Base-by-base conservation (phyloP, 2,797 vertebrate genomes). In the Enteromius radiatus region DNA sequence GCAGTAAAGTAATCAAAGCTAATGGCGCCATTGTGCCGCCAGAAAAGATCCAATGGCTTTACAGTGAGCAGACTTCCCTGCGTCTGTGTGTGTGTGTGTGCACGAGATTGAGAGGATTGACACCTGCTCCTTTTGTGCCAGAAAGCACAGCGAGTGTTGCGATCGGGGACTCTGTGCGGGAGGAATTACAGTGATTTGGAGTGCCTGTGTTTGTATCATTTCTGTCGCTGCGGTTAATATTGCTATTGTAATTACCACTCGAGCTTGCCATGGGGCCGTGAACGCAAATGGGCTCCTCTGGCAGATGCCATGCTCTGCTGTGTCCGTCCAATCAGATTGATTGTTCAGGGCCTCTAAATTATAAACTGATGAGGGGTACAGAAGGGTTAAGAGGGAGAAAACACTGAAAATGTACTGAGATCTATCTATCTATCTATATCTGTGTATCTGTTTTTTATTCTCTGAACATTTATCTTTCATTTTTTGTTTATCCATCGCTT, bases 61-160 rank as follows among this genome's bases (percentile, higher is more conserved):
- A 86, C 77, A 84, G 80, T 71, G 85, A 85, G 80, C 80, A 43
- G 70, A 75, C 77, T 78, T 59, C 80, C 80, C 85, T 85, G 76
- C 52, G 12, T 81, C 41, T 74, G 43, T 5, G 45, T 31, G 78
- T 49, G 2, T 84, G 87, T 76, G 84, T 77, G 79, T 74, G 78
- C 80, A 76, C 45, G 83, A 61, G 76, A 70, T 52, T 73, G 80
- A 74, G 74, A 78, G 89, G 89, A 84, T 93, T 94, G 95, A 95
- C 96, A 96, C 96, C 96, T 97, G 96, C 95, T 96, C 94, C 93
- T 96, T 83, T 96, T 96, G 94, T 94, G 89, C 92, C 85, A 83
- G 91, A 91, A 91, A 94, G 23, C 89, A n/a, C 0, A 64, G 67
- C 19, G 74, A 68, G 83, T 80, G 71, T 70, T 64, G 82, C 31